phyloP scores from a whole-genome alignment of 2,113 vertebrate species.

The Esox niger region DNA sequence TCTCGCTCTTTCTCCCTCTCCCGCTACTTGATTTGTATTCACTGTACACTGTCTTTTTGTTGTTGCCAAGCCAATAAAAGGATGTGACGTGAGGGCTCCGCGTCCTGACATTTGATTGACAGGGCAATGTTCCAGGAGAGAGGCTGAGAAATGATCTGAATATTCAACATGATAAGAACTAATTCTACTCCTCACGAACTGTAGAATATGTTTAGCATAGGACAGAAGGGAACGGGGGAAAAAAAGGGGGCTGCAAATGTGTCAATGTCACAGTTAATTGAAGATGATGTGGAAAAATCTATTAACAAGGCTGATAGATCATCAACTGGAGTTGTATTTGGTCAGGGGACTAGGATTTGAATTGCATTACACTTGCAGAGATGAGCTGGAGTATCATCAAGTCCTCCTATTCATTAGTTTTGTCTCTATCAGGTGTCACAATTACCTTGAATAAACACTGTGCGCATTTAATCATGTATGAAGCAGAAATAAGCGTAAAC shows the following conservation, averaged over 20 bases:
- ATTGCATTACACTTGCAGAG: constrained; percentile 13
- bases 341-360: constrained; percentile 10
- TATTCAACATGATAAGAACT: constrained; percentile 50
- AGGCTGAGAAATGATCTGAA: constrained; percentile 48
- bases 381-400: constrained; percentile 10
- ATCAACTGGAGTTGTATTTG: constrained; percentile 12
- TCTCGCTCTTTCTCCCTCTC: constrained; percentile 29
- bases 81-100: constrained; percentile 34
- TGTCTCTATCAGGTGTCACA: not conserved
- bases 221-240: not conserved
- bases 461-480: not conserved
- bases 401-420: constrained; percentile 3
- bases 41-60: constrained; percentile 25
- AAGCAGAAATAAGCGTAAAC: not conserved
- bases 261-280: constrained; percentile 37
- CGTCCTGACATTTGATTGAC: constrained; percentile 55
- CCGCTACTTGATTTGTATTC: constrained; percentile 47
- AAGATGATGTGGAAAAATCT: constrained; percentile 32
- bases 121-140: constrained; percentile 45
- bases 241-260: constrained; percentile 11
- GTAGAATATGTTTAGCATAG: constrained; percentile 26
- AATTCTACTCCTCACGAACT: constrained; percentile 35
- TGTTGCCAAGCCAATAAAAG: constrained; percentile 37
- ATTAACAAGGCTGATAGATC: constrained; percentile 26
- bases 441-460: constrained; percentile 3